A percentile compares a stretch with the other conserved stretches of the same genome.
phyloP scores from a whole-genome alignment of 2,113 vertebrate genomes.

The Mus spicilegus region DNA sequence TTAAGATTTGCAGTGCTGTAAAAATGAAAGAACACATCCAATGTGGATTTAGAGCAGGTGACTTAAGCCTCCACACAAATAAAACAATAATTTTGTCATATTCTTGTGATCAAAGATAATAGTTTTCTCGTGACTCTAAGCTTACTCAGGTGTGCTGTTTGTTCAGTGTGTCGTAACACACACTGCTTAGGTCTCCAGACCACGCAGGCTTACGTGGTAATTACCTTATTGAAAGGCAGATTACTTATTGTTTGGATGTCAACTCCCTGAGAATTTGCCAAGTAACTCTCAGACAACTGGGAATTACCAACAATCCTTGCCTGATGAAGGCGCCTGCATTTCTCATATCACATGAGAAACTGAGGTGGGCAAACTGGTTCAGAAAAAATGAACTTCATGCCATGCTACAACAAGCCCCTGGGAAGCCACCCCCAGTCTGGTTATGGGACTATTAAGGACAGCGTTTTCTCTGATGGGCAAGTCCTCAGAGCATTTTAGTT shows the following conservation, averaged over 20 bases:
- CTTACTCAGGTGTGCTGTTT: slow-evolving; percentile 86
- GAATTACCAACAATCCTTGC: slow-evolving; percentile 70
- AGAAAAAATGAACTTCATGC: not conserved
- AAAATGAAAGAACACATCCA: slow-evolving; percentile 61
- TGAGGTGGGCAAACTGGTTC: slow-evolving; percentile 6
- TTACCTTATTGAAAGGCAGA: slow-evolving; percentile 86
- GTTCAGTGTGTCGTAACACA: slow-evolving; percentile 83
- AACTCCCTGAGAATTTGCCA: slow-evolving; percentile 79
- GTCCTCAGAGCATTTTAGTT: not conserved
- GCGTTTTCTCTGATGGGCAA: not conserved
- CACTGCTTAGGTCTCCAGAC: slow-evolving; percentile 70
- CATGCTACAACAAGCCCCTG: not conserved
- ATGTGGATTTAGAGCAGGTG: slow-evolving; percentile 79
- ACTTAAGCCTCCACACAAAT: slow-evolving; percentile 83
- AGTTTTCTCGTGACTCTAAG: slow-evolving; percentile 82
- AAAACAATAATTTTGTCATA: slow-evolving; percentile 83
- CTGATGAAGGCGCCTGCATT: slow-evolving; percentile 32
- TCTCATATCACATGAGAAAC: slow-evolving; percentile 43
- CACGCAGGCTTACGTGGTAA: slow-evolving; percentile 81
- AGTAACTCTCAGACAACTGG: slow-evolving; percentile 70
- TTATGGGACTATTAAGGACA: not conserved
- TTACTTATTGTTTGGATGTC: slow-evolving; percentile 87
- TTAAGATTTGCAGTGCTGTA: not conserved
- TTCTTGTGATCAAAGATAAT: slow-evolving; percentile 85
- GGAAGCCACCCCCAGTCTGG: too few relatives aligned